Conservation (phyloP, 92 coral and sea anemone genomes). For the Paragorgia papillata region DNA sequence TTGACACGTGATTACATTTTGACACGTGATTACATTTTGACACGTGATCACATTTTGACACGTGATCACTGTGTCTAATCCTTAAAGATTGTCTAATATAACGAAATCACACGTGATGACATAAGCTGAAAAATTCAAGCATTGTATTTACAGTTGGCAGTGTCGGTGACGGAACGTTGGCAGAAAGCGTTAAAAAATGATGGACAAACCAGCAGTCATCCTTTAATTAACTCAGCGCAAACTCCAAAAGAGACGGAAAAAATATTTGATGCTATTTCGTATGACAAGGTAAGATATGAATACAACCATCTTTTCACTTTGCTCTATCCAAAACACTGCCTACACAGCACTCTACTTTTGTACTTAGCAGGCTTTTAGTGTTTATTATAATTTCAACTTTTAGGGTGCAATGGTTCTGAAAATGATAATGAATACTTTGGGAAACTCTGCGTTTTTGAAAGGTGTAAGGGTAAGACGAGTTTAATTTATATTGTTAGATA, state of each 20-base stretch:
- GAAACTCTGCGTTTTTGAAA: conserved; percentile 50
- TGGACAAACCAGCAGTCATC: conserved; percentile 53
- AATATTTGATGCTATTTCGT: conserved; percentile 74
- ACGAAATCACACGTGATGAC: no score
- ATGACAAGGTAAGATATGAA: conserved; percentile 84
- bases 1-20: no score
- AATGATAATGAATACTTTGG: conserved; percentile 59
- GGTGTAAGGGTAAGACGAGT: conserved; percentile 54
- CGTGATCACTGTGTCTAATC: no score
- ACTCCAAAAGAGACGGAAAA: conserved; percentile 59
- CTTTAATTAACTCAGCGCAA: conserved; percentile 53
- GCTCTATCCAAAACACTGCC: no score
- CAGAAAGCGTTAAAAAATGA: conserved; percentile 61
- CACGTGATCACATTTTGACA: no score
- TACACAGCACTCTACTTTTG: no score
- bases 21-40: no score
- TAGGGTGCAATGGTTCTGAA: conserved; percentile 62
- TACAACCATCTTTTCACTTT: no score
- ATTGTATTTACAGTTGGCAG: conserved; percentile 49
- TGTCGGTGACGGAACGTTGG: conserved; percentile 53
- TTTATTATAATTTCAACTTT: neutral
- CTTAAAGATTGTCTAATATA: no score
- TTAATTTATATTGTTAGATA: neutral
- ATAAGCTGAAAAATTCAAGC: no score
- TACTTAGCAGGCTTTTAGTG: no score